Evolutionary conservation across 1,140 invertebrate genomes (phyloP).

Genomic region (Globodera rostochiensis): DNA sequence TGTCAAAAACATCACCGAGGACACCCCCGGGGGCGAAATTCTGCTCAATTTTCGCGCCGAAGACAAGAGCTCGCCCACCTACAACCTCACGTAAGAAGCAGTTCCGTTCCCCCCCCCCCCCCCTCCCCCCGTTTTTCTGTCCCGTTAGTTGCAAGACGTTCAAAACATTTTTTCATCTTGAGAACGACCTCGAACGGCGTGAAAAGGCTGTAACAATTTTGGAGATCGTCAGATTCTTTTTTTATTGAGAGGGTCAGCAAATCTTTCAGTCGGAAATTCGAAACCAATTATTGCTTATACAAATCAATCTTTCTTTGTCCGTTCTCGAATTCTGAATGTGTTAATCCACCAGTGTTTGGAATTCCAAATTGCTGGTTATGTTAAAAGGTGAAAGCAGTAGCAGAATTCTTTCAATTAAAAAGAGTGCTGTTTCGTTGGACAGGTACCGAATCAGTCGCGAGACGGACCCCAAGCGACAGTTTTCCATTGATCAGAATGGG

Average conservation of each 20-base stretch:
- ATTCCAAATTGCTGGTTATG: too few species aligned
- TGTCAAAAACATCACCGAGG: constrained; percentile 61
- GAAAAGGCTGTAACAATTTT: constrained; percentile 6
- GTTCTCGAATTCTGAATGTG: too few species aligned
- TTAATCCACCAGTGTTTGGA: too few species aligned
- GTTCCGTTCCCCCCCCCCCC: too few species aligned
- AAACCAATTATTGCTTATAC: too few species aligned
- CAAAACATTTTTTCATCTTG: background rate
- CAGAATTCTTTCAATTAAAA: too few species aligned
- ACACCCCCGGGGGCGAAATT: constrained; percentile 53
- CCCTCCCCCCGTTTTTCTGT: background rate
- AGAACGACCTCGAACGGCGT: constrained; percentile 1
- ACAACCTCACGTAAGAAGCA: constrained; percentile 59
- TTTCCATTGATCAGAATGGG: constrained; percentile 65
- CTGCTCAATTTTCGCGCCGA: constrained; percentile 62
- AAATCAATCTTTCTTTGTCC: too few species aligned
- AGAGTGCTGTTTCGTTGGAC: background rate
- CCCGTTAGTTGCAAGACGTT: background rate
- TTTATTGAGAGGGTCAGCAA: background rate
- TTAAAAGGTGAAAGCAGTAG: too few species aligned
- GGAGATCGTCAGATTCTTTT: background rate
- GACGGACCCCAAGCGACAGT: constrained; percentile 65
- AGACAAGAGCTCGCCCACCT: constrained; percentile 55
- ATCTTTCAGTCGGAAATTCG: too few species aligned
- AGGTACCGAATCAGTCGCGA: constrained; percentile 64